phyloP scores from a whole-genome alignment of 2,113 vertebrate genomes.

The Climacteris rufus region DNA sequence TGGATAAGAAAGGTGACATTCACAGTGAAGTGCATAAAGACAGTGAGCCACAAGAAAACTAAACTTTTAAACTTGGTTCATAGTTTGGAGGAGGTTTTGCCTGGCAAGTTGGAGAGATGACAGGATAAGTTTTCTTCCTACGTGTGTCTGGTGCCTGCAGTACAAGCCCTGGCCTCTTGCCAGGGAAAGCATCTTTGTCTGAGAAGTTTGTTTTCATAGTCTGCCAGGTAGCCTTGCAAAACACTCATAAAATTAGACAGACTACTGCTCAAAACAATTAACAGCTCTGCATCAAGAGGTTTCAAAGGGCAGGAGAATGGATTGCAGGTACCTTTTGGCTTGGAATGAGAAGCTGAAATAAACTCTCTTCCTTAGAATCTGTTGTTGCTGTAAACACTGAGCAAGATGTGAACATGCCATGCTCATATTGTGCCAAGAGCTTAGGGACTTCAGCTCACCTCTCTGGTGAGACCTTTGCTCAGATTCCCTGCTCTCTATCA shows the following conservation, averaged over 20 bases:
- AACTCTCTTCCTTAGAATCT: not conserved
- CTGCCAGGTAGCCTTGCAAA: constrained; percentile 19
- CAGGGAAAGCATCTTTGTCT: not conserved
- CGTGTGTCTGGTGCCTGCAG: not conserved
- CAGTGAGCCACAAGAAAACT: not conserved
- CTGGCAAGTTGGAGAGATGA: not conserved
- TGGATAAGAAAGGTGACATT: not conserved
- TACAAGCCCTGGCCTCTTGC: not conserved
- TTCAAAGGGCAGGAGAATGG: not conserved
- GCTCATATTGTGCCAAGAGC: not conserved
- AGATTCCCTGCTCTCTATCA: not conserved
- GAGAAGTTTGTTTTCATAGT: not conserved
- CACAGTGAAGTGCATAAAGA: not conserved
- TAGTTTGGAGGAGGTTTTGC: not conserved
- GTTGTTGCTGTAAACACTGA: not conserved
- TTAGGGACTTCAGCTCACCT: not conserved
- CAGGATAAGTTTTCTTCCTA: not conserved
- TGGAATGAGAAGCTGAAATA: not conserved
- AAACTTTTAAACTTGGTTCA: not conserved
- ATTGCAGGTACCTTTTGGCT: not conserved
- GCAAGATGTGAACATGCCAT: not conserved
- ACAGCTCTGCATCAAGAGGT: not conserved
- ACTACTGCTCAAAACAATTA: not conserved
- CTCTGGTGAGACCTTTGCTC: not conserved
- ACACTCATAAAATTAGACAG: not conserved